These are phyloP conservation scores for Leptopterna dolabrata DNA, from an alignment of 2,888 invertebrate genomes.

Conservation along the genomic window DNA sequence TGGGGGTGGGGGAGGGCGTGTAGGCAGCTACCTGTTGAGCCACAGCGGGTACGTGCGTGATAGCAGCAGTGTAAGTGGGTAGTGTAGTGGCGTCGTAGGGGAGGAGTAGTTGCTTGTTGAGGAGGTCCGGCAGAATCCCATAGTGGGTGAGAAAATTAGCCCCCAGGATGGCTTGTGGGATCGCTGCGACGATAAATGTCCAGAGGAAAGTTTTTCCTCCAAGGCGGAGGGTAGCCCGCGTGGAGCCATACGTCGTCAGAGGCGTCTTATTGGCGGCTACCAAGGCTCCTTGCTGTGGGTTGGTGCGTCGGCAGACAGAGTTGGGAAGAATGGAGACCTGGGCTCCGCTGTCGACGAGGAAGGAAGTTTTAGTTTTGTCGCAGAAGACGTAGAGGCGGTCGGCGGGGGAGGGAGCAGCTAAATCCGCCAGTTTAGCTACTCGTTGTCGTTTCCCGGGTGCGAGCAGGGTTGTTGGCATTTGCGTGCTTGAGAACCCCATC, in stretches of 20 bases:
- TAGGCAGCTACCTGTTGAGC: not conserved
- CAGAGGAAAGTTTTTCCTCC: not conserved
- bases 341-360: not conserved
- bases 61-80: not conserved
- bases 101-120: not conserved
- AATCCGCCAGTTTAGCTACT: not conserved
- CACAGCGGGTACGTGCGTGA: not conserved
- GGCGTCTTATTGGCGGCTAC: not conserved
- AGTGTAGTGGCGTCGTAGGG: not conserved
- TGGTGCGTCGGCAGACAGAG: not conserved
- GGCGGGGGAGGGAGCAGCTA: too few relatives aligned
- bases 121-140: not conserved
- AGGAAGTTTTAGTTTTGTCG: not conserved
- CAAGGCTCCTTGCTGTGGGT: not conserved
- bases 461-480: too few relatives aligned
- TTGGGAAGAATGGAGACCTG: not conserved
- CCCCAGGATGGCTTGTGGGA: conserved; percentile 31
- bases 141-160: conserved; percentile 19
- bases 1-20: not conserved
- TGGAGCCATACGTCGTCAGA: not conserved
- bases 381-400: not conserved
- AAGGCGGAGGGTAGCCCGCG: not conserved
- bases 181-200: conserved; percentile 9
- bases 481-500: too few relatives aligned
- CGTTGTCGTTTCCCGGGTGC: not conserved